Percentiles rank a stretch among this genome's conserved stretches.
phyloP scores from a whole-genome alignment of 2,113 vertebrate genomes.

The Myanophis thanlyinensis region DNA sequence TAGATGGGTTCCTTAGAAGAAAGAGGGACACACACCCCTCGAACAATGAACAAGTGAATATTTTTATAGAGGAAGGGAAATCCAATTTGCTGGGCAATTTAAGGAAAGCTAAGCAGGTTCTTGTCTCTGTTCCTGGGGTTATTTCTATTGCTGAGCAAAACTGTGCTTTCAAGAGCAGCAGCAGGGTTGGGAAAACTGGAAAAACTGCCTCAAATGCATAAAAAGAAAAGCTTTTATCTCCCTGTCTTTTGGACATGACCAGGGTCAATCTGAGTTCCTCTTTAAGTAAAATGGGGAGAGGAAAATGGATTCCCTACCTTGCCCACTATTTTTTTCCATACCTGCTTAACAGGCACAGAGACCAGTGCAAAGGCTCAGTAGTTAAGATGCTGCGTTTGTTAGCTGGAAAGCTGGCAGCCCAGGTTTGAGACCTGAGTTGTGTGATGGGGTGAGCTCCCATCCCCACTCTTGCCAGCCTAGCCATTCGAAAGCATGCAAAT shows the following conservation, averaged over 20 bases:
- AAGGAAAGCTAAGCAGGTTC: not conserved
- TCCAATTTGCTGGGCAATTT: not conserved
- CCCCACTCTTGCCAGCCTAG: not conserved
- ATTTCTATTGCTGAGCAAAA: not conserved
- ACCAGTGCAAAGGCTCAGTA: not conserved
- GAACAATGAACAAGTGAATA: not conserved
- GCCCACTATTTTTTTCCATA: not conserved
- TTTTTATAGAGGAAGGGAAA: not conserved
- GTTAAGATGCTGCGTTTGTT: not conserved
- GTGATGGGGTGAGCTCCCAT: not conserved
- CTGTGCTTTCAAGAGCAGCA: not conserved
- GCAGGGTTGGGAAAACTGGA: not conserved
- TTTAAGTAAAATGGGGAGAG: not conserved
- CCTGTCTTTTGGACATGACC: too few species aligned
- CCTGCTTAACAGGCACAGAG: not conserved
- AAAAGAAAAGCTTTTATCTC: too few species aligned
- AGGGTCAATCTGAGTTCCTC: too few species aligned
- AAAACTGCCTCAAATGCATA: too few species aligned
- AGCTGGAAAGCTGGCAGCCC: not conserved
- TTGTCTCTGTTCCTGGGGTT: not conserved
- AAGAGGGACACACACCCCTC: not conserved
- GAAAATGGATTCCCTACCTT: not conserved
- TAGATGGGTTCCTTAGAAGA: not conserved
- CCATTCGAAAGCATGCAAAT: not conserved
- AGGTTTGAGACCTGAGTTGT: not conserved